Percentiles rank a stretch among this genome's conserved stretches.
Conservation (phyloP, 2,888 invertebrate species). For the Podabrus alpinus region DNA sequence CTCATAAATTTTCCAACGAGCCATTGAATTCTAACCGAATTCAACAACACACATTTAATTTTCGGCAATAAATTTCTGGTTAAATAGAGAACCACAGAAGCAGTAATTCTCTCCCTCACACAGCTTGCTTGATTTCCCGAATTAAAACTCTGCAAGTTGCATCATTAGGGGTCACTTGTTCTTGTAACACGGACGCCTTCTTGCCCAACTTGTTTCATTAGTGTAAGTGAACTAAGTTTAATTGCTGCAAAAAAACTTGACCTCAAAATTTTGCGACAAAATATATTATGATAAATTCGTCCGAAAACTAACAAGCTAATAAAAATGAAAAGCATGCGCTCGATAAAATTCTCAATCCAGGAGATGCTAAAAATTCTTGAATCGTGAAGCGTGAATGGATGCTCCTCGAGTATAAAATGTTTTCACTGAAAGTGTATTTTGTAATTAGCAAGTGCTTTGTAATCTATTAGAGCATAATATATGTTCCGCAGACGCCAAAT, state of each 20-base stretch:
- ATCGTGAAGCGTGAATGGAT: not conserved
- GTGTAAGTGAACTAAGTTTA: not conserved
- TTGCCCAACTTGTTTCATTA: constrained; percentile 1
- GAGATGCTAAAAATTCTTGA: not conserved
- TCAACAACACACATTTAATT: constrained; percentile 41
- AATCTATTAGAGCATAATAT: not conserved
- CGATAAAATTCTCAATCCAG: not conserved
- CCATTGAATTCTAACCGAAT: constrained; percentile 37
- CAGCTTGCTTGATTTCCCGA: constrained; percentile 37
- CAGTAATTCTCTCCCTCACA: constrained; percentile 36
- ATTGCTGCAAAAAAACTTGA: not conserved
- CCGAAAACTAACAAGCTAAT: not conserved
- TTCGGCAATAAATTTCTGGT: constrained; percentile 40
- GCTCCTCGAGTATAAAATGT: not conserved
- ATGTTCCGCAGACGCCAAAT: not conserved
- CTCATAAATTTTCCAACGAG: constrained; percentile 35
- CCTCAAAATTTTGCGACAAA: not conserved
- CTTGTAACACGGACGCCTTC: constrained; percentile 32
- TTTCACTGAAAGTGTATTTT: not conserved
- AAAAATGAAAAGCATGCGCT: not conserved
- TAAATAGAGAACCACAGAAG: constrained; percentile 39
- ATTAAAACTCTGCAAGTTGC: constrained; percentile 41
- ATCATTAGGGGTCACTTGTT: constrained; percentile 40
- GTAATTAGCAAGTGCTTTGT: not conserved
- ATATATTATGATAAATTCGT: not conserved